Conservation (phyloP, 2,888 invertebrate genomes). For the Parochlus steinenii region DNA sequence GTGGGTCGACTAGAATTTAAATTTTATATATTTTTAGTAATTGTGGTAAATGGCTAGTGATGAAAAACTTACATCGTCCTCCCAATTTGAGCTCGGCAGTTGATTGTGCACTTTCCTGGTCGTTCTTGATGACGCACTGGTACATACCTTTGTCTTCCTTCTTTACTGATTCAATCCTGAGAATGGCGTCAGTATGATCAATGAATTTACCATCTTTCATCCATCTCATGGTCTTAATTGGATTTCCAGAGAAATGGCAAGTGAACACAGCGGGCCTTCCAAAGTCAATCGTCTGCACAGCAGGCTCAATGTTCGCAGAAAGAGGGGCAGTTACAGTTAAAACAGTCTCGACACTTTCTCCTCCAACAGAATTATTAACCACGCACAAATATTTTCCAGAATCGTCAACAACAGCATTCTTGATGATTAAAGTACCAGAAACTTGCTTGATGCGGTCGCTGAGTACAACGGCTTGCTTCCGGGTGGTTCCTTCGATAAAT, state of each 20-base stretch:
- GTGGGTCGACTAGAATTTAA: conserved; percentile 56
- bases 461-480: conserved; percentile 76
- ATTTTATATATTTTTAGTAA: conserved; percentile 7
- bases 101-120: conserved; percentile 84
- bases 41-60: conserved; percentile 13
- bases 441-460: conserved; percentile 84
- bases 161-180: conserved; percentile 77
- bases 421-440: conserved; percentile 84
- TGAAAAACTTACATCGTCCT: conserved; percentile 52
- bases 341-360: conserved; percentile 83
- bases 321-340: conserved; percentile 83
- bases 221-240: conserved; percentile 83
- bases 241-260: conserved; percentile 79
- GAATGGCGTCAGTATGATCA: conserved; percentile 61
- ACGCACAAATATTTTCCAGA: conserved; percentile 89
- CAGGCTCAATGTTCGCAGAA: conserved; percentile 75
- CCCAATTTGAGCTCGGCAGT: conserved; percentile 85
- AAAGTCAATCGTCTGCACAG: conserved; percentile 82
- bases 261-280: conserved; percentile 84
- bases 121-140: conserved; percentile 86
- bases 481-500: conserved; percentile 71
- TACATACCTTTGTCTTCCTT: conserved; percentile 96
- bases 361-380: conserved; percentile 87
- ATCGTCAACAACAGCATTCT: conserved; percentile 79
- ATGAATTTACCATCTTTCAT: conserved; percentile 80